These are phyloP conservation scores for Amblyraja radiata DNA, from an alignment of 2,797 vertebrate genomes.

Conservation along the genomic window DNA sequence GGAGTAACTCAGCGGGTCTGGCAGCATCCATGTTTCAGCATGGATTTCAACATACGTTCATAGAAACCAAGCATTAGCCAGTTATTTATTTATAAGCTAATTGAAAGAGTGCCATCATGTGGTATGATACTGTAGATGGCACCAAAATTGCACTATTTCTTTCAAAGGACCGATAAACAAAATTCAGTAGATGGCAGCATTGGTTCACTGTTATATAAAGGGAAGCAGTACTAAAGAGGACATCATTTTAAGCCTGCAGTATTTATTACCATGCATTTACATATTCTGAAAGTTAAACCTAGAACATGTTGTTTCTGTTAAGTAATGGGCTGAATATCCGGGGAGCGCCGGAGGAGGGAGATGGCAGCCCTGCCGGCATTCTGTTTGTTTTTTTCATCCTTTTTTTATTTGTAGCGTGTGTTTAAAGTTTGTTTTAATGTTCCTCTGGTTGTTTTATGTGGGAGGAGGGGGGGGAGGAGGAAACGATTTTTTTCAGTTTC, in stretches of 20 bases:
- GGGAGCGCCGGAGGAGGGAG: too few species aligned
- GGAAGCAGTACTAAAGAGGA: background rate
- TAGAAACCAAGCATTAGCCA: background rate
- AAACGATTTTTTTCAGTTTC: too few species aligned
- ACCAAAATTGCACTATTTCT: background rate
- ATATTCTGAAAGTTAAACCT: background rate
- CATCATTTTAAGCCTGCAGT: background rate
- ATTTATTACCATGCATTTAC: background rate
- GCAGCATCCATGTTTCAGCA: too few species aligned
- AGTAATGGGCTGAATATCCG: too few species aligned
- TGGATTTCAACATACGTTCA: background rate
- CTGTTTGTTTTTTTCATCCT: too few species aligned
- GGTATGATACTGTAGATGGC: conserved; percentile 10
- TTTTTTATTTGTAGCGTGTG: too few species aligned
- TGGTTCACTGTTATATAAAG: background rate
- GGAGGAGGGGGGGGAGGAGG: too few species aligned
- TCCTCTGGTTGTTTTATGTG: too few species aligned
- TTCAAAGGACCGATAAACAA: background rate
- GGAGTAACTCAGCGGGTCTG: too few species aligned
- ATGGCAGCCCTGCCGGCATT: too few species aligned
- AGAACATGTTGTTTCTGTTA: background rate
- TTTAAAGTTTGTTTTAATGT: too few species aligned
- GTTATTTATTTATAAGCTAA: background rate
- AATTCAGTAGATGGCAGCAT: conserved; percentile 21
- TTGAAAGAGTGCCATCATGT: background rate